Conservation (phyloP, 2,797 vertebrate genomes). For the Gallinago nigripennis region DNA sequence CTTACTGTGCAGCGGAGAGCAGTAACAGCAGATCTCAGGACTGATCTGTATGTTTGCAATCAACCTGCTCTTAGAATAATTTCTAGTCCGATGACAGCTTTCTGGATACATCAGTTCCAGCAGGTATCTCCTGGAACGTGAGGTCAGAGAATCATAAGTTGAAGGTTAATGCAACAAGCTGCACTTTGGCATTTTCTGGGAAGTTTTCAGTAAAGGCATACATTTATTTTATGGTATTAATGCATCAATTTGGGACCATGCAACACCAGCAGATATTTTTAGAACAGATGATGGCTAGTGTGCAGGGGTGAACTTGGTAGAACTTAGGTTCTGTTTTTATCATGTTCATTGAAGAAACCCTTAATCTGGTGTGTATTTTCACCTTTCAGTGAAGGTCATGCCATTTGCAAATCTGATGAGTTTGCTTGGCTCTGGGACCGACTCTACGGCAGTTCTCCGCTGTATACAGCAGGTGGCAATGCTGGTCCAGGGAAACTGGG, state of each 20-base stretch:
- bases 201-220: background rate
- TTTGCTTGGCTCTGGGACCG: conserved; percentile 88
- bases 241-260: background rate
- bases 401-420: conserved; percentile 97
- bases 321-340: background rate
- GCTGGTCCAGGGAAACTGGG: conserved; percentile 98
- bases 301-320: fast-evolving
- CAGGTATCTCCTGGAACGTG: background rate
- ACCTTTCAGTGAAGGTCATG: conserved; percentile 90
- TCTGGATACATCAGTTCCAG: background rate
- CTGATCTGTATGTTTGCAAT: background rate
- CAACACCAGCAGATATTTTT: background rate
- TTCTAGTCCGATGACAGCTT: background rate
- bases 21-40: background rate
- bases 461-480: conserved; percentile 99
- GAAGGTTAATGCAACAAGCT: background rate
- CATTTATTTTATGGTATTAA: background rate
- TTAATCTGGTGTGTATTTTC: background rate
- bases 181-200: background rate
- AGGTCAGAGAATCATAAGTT: background rate
- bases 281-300: background rate
- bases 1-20: background rate
- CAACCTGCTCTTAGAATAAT: background rate
- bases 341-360: background rate
- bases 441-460: conserved; percentile 90